Conservation (phyloP, 2,888 invertebrate species). For the Calliscelio sp. region DNA sequence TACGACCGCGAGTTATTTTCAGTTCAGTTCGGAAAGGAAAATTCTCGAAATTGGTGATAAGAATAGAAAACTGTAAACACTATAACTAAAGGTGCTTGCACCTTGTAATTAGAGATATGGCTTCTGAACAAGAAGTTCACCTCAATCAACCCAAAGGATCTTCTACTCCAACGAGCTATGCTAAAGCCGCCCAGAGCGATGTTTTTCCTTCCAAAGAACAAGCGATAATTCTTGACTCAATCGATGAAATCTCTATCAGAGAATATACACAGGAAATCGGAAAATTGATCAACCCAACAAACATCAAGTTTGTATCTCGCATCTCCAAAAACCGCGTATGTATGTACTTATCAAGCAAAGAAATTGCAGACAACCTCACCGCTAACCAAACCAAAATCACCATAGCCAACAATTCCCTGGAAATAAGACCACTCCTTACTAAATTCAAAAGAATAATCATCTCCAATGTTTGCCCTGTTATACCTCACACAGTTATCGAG, state of each 20-base stretch:
- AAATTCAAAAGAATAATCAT: slow-evolving; percentile 59
- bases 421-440: slow-evolving; percentile 58
- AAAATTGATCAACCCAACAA: neutral
- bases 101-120: no score
- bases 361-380: slow-evolving; percentile 23
- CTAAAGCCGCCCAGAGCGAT: neutral
- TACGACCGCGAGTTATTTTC: no score
- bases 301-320: slow-evolving; percentile 10
- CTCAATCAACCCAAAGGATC: no score
- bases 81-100: no score
- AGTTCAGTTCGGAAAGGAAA: no score
- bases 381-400: slow-evolving; percentile 38
- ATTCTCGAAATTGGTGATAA: no score
- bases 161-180: neutral
- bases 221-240: slow-evolving; percentile 15
- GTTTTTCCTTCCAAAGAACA: neutral
- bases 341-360: slow-evolving; percentile 48
- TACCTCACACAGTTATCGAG: slow-evolving; percentile 63
- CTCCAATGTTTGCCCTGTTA: slow-evolving; percentile 73
- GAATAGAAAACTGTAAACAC: no score
- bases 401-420: slow-evolving; percentile 11
- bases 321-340: slow-evolving; percentile 49
- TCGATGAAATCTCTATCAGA: neutral
- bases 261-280: slow-evolving; percentile 1
- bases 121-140: no score